Percentiles rank a stretch among this genome's conserved stretches.
Evolutionary conservation across 2,888 invertebrate species (phyloP).

Genomic region (Serripes groenlandicus): DNA sequence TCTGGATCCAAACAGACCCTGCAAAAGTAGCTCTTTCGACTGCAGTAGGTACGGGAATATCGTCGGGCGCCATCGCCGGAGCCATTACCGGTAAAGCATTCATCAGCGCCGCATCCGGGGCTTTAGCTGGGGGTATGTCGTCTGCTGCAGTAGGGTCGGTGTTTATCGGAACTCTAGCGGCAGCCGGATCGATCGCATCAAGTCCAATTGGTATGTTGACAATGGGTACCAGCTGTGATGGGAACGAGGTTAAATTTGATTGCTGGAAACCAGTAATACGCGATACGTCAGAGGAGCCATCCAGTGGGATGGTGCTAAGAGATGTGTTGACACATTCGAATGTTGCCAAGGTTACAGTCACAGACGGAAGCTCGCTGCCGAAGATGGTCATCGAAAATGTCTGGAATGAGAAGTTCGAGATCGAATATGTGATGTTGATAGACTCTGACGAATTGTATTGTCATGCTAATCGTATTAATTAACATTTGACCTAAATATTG

Average conservation of each 20-base stretch:
- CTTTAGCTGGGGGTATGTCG: slow-evolving; percentile 28
- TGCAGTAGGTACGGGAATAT: slow-evolving; percentile 27
- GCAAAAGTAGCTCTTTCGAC: slow-evolving; percentile 13
- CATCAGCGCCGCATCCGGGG: slow-evolving; percentile 25
- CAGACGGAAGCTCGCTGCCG: slow-evolving; percentile 9
- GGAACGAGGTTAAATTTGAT: slow-evolving; percentile 21
- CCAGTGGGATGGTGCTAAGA: slow-evolving; percentile 37
- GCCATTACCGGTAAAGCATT: slow-evolving; percentile 25
- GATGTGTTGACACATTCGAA: slow-evolving; percentile 32
- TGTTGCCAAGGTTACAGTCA: slow-evolving; percentile 6
- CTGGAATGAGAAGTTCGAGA: slow-evolving; percentile 49
- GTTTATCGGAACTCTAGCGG: slow-evolving; percentile 24
- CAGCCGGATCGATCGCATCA: slow-evolving; percentile 6
- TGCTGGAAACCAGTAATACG: slow-evolving; percentile 53
- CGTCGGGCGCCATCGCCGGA: slow-evolving; percentile 38
- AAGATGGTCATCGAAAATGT: slow-evolving; percentile 38
- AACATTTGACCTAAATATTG: no score
- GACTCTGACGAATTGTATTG: slow-evolving; percentile 15
- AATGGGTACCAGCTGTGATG: slow-evolving; percentile 33
- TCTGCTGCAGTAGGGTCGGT: slow-evolving; percentile 34
- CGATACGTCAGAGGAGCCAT: slow-evolving; percentile 25
- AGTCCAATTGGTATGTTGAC: slow-evolving; percentile 38
- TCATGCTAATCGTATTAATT: no score
- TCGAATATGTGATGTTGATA: slow-evolving; percentile 36
- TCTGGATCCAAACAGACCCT: slow-evolving; percentile 19